Evolutionary conservation across 2,888 invertebrate genomes (phyloP), one percentile per base, ranked within the genome.

Genomic region (Andrena bucephala): DNA sequence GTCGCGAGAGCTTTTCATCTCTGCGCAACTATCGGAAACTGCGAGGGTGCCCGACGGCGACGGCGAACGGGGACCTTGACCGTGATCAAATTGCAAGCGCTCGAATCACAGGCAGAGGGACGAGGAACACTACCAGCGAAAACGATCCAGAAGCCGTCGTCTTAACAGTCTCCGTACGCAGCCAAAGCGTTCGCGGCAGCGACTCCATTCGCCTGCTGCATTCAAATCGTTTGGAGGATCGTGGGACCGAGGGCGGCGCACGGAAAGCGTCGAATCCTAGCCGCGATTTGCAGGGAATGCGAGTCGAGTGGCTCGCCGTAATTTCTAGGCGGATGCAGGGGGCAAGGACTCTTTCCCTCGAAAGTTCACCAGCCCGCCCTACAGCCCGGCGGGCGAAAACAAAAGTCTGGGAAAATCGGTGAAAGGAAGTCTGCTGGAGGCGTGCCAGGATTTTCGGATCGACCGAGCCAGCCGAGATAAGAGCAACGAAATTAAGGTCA

Each of bases 271-370:
- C 77, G 87, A 87, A 87, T 76, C 77, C 80, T 62, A 77, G 57
- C 70, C 13, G 57, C 78, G 70, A 83, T 85, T 86, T 78, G 83
- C 81, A 52, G 83, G 85, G 87, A 85, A 87, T 87, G 85, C 83
- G 75, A 70, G 77, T 76, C 60, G 71, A 66, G 60, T 62, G 74
- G 63, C 57, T 50, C 20, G 27, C 72, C 63, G 48, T 65, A 59
- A 77, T 77, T 67, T 42, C 60, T 52, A 10, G 65, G 42, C 36
- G 24, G 24, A 42, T 63, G 42, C 42, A 16, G 27, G 63, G 63
- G 42, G 62, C 62, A 36, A 24, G 13, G 63, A 74, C 59, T 33
- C 48, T 29, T 33, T 31, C 48, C 0, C 16, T 69, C 16, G 27
- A 29, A 27, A 66, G 42, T 36, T n/a, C 2, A 20, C 20, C 27